phyloP scores from a whole-genome alignment of 2,888 invertebrate genomes.

The Tetheella fluctuosa region DNA sequence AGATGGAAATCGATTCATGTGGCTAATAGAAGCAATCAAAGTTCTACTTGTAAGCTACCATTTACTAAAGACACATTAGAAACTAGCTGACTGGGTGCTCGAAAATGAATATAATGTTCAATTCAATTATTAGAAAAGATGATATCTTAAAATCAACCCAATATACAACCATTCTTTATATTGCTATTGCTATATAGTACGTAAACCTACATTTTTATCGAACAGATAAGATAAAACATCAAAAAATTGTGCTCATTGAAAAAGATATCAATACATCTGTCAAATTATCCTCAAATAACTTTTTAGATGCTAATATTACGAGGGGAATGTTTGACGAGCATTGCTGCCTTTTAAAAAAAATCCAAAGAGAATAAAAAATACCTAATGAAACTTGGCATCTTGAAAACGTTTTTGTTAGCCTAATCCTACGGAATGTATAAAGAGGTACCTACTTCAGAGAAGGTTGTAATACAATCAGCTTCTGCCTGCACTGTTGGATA shows the following conservation, averaged over 20 bases:
- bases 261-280: background rate
- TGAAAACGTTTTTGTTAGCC: background rate
- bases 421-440: conserved; percentile 27
- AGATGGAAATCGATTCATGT: conserved; percentile 24
- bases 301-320: background rate
- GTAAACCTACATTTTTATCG: background rate
- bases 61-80: no score
- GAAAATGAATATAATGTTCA: no score
- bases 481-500: conserved; percentile 23
- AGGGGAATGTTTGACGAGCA: background rate
- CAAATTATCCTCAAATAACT: background rate
- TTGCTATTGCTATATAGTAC: no score
- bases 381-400: background rate
- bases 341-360: background rate
- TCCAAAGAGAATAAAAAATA: background rate
- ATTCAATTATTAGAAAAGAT: no score
- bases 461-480: conserved; percentile 44
- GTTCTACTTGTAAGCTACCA: background rate
- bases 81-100: no score
- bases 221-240: background rate
- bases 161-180: no score
- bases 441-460: conserved; percentile 38
- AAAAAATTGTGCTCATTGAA: background rate
- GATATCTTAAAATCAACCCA: no score
- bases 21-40: conserved; percentile 14